Conservation (phyloP, 2,113 vertebrate genomes). For the Etia nguti region DNA sequence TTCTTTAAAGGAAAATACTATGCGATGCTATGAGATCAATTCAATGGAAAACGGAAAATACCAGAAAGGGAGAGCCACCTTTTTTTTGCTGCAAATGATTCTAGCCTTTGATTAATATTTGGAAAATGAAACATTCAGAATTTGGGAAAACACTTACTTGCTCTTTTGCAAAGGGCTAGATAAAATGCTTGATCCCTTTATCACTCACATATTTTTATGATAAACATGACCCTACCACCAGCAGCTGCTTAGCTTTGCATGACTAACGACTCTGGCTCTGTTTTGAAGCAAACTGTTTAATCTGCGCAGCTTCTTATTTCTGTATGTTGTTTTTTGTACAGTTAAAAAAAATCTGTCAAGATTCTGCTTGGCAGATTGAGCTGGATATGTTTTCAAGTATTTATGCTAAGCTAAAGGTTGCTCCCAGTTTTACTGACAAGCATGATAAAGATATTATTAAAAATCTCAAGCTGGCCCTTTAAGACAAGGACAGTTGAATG, state of each 20-base stretch:
- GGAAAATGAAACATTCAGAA: neutral
- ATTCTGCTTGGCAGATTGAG: neutral
- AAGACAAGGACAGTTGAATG: neutral
- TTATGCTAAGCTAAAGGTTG: neutral
- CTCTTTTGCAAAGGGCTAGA: neutral
- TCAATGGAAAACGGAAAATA: neutral
- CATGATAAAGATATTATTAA: neutral
- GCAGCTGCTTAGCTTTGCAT: accelerated
- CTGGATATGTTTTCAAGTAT: neutral
- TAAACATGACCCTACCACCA: neutral
- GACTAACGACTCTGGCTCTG: neutral
- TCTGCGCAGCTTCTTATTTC: neutral
- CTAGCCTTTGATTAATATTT: neutral
- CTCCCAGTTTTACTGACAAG: neutral
- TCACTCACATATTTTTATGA: neutral
- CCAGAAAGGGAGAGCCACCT: neutral
- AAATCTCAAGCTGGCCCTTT: neutral
- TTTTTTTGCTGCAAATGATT: neutral
- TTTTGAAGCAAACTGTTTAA: neutral
- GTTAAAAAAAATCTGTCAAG: neutral
- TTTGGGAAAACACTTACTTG: neutral
- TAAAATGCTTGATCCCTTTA: neutral
- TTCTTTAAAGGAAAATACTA: neutral
- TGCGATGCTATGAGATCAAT: neutral
- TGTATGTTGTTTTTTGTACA: neutral